phyloP scores from a whole-genome alignment of 2,113 vertebrate species.

The Anhinga rufa region DNA sequence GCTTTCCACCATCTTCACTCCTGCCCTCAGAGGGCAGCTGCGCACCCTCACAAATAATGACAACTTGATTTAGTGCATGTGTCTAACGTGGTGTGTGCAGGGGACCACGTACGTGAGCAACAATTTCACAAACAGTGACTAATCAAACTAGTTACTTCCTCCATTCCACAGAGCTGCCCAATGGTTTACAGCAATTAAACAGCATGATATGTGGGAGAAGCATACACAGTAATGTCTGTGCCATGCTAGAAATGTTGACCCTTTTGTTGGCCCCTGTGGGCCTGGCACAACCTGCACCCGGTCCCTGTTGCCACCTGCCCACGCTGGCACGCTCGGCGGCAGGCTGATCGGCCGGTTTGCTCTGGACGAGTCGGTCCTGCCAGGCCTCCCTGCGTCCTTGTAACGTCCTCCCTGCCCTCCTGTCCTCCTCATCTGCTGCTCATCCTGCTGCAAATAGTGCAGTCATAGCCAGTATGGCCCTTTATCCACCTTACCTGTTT shows the following conservation, averaged over 20 bases:
- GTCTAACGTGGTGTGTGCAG: fast-evolving
- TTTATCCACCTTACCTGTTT: neutral
- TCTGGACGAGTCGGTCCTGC: neutral
- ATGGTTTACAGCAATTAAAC: neutral
- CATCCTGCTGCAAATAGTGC: neutral
- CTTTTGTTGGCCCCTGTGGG: neutral
- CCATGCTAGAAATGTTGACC: neutral
- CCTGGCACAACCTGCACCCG: neutral
- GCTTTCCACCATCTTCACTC: neutral
- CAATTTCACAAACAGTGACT: neutral
- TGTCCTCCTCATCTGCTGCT: neutral
- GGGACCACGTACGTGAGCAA: neutral
- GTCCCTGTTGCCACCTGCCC: neutral
- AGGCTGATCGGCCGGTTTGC: neutral
- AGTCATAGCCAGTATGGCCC: neutral
- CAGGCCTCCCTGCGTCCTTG: neutral
- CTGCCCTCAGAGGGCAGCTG: neutral
- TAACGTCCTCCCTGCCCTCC: neutral
- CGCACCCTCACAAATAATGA: neutral
- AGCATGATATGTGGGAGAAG: neutral
- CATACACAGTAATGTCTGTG: neutral
- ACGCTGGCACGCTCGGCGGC: fast-evolving
- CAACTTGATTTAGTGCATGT: fast-evolving
- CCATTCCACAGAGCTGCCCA: neutral
- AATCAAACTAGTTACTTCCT: neutral